Base-by-base conservation (phyloP, 1,140 invertebrate genomes). In the Drosophila kanapiae region DNA sequence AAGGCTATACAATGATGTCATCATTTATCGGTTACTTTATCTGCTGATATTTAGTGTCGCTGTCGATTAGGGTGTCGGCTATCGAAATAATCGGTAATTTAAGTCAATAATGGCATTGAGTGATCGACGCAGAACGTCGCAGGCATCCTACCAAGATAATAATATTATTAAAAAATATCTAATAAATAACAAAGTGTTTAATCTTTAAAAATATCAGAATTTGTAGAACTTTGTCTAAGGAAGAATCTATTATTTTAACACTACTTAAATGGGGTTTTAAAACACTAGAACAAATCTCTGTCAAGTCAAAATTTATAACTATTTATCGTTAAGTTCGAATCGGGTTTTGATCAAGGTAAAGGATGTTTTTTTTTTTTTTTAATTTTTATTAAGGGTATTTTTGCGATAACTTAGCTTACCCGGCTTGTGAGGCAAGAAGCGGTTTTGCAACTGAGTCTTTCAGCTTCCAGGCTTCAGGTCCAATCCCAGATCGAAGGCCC, bases 41-140 rank as follows among this genome's bases (percentile, higher is more conserved):
- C 35, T 38, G 13, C 18, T 27, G 8, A 38, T 18, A n/a, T 38
- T 38, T 56, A 38, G 53, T 56, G 35, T 56, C 35, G 18, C 54
- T 29, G 13, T 70, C 45, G 35, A 49, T 42, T n/a, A 13, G 13
- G 16, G 23, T 37, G 31, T 27, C 18, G 23, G 35, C 54, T 53
- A 74, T 71, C 45, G 45, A 60, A 56, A 68, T 40, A 27, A 68
- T 69, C 47, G 62, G 61, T 51, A 43, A 67, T 67, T 43, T 43
- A 43, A 53, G 38, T 69, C 67, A 31, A 18, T 27, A 16, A 16
- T 42, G 45, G 11, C 61, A 69, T 16, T 67, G 47, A 68, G 13
- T 69, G 67, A 69, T 69, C 62, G 67, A 67, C 67, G 58, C 31
- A 42, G 14, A 54, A 37, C 13, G 4, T 54, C 8, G 33, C 18